A percentile compares a stretch with the other conserved stretches of the same genome.
Evolutionary conservation across 2,797 vertebrate genomes (phyloP).

Genomic region (Hippopotamyrus pictus): DNA sequence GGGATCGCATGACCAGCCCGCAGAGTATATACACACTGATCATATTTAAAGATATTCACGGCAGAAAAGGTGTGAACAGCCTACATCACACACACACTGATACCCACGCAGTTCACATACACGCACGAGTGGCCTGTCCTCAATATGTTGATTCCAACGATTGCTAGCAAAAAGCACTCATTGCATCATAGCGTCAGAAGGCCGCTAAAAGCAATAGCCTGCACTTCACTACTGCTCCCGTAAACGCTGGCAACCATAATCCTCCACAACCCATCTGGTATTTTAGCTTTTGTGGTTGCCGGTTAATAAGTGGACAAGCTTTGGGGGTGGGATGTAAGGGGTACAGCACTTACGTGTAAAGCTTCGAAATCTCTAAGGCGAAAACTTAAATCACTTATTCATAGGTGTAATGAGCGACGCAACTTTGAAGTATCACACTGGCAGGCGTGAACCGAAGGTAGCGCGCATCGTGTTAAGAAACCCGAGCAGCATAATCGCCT

Average conservation of each 20-base stretch:
- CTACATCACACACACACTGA: background rate
- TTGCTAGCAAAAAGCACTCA: slow-evolving; percentile 10
- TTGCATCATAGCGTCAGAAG: slow-evolving; percentile 12
- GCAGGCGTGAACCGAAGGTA: background rate
- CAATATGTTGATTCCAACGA: slow-evolving; percentile 18
- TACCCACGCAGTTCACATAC: background rate
- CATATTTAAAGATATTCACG: background rate
- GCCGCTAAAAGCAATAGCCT: slow-evolving; percentile 10
- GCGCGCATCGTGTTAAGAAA: background rate
- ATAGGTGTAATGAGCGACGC: background rate
- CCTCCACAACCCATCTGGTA: background rate
- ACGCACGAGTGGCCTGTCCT: slow-evolving; percentile 12
- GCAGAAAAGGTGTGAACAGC: background rate
- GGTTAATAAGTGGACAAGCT: background rate
- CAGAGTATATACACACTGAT: background rate
- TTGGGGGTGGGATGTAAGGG: background rate
- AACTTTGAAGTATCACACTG: background rate
- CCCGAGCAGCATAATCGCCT: background rate
- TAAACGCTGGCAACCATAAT: background rate
- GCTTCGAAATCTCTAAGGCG: background rate
- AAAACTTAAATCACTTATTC: background rate
- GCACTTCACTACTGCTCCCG: background rate
- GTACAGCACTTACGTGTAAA: background rate
- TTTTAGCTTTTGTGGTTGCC: background rate
- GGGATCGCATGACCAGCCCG: background rate